These are phyloP conservation scores for Tetrao urogallus DNA, from an alignment of 2,113 vertebrate genomes.

Conservation along the genomic window DNA sequence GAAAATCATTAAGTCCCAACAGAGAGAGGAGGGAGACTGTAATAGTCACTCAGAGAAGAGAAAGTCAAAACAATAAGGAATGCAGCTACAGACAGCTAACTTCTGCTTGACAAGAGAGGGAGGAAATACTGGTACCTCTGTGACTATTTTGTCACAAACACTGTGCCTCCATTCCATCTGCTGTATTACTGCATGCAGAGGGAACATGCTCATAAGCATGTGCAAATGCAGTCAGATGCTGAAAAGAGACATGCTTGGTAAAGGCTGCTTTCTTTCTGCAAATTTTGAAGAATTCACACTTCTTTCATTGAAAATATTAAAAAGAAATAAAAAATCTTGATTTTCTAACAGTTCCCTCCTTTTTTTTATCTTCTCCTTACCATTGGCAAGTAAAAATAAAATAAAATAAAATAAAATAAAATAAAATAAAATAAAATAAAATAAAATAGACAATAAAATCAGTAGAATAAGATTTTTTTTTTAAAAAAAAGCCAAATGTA, in stretches of 20 bases:
- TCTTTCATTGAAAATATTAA: not conserved
- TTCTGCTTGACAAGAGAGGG: not conserved
- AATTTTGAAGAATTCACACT: not conserved
- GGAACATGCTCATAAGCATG: not conserved
- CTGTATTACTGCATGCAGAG: not conserved
- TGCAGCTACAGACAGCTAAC: not conserved
- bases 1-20: not conserved
- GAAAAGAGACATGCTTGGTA: not conserved
- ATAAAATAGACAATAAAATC: not conserved
- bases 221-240: not conserved
- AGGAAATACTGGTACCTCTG: not conserved
- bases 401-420: not conserved
- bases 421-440: not conserved
- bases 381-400: not conserved
- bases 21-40: not conserved
- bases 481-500: fast-evolving
- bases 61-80: not conserved
- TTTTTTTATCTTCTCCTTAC: not conserved
- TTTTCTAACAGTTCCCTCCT: not conserved
- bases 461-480: not conserved
- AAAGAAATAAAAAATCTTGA: not conserved
- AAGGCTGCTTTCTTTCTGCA: not conserved
- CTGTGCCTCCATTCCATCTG: not conserved
- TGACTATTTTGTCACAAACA: not conserved
- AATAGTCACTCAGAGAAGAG: not conserved